Conservation (phyloP, 2,888 invertebrate species). For the Aspidapion aeneum region DNA sequence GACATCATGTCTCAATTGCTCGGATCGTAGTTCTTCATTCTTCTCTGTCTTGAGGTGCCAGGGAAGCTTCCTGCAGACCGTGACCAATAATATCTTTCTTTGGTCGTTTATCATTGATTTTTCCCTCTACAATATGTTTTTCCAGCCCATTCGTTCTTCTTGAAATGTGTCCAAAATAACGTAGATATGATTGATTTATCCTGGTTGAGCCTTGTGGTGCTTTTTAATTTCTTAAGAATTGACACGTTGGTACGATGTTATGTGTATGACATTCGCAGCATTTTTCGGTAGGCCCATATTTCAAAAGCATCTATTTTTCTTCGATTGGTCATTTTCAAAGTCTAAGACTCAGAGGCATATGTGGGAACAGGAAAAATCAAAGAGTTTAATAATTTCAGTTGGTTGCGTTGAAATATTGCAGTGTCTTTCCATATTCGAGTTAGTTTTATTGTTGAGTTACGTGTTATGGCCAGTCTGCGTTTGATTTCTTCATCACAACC, state of each 20-base stretch:
- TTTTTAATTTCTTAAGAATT: not conserved
- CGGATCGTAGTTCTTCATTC: no score
- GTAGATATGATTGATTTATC: constrained; percentile 8
- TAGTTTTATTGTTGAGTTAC: constrained; percentile 7
- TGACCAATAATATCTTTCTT: no score
- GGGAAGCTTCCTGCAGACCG: no score
- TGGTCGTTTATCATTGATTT: no score
- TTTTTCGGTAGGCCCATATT: constrained; percentile 1
- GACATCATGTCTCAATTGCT: not conserved
- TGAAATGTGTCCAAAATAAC: constrained; percentile 10
- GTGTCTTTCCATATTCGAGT: not conserved
- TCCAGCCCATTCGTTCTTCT: no score
- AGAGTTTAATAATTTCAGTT: constrained; percentile 1
- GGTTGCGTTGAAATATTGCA: not conserved
- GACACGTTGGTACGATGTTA: not conserved
- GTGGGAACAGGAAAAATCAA: constrained; percentile 9
- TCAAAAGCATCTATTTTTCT: constrained; percentile 8
- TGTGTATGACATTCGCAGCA: not conserved
- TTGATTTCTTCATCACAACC: constrained; percentile 12
- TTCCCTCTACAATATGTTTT: no score
- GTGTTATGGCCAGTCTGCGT: constrained; percentile 9
- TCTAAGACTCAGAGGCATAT: constrained; percentile 9
- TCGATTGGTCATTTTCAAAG: not conserved
- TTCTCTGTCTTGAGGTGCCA: not conserved
- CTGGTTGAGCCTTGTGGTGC: not conserved